Conservation (phyloP, 2,888 invertebrate genomes). For the Drosophila aldrichi region DNA sequence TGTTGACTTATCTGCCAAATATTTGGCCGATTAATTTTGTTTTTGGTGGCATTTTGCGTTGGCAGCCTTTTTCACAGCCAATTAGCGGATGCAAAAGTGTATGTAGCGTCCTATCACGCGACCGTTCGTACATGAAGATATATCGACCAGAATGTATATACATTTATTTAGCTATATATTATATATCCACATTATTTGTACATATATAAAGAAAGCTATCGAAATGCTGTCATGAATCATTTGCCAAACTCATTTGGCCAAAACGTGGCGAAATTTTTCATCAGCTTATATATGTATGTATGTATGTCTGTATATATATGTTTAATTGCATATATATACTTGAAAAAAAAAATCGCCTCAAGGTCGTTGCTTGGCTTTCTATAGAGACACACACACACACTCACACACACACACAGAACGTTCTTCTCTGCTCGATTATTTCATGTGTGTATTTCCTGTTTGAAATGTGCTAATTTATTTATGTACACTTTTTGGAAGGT, state of each 20-base stretch:
- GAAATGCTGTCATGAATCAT: constrained; percentile 57
- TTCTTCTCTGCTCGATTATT: constrained; percentile 59
- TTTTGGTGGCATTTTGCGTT: constrained; percentile 52
- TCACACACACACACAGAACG: constrained; percentile 18
- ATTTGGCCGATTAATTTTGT: constrained; percentile 59
- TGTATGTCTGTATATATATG: neutral
- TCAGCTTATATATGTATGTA: constrained; percentile 21
- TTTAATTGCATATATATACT: constrained; percentile 47
- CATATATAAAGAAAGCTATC: constrained; percentile 33
- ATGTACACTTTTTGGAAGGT: constrained; percentile 42
- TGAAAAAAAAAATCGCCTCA: constrained; percentile 52
- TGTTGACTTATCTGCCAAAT: constrained; percentile 63
- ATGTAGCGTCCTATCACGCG: constrained; percentile 45
- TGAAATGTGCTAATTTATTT: constrained; percentile 66
- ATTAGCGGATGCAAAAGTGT: constrained; percentile 47
- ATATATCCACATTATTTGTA: constrained; percentile 12
- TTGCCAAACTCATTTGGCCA: constrained; percentile 53
- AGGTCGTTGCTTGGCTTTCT: constrained; percentile 66
- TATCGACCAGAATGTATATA: constrained; percentile 7
- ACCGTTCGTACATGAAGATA: constrained; percentile 21
- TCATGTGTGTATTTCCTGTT: constrained; percentile 63
- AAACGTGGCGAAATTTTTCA: constrained; percentile 60
- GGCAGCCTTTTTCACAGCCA: constrained; percentile 62
- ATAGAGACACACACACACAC: constrained; percentile 23
- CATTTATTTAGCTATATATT: constrained; percentile 12